Conservation (phyloP, 2,113 vertebrate species). For the Philantomba maxwellii region DNA sequence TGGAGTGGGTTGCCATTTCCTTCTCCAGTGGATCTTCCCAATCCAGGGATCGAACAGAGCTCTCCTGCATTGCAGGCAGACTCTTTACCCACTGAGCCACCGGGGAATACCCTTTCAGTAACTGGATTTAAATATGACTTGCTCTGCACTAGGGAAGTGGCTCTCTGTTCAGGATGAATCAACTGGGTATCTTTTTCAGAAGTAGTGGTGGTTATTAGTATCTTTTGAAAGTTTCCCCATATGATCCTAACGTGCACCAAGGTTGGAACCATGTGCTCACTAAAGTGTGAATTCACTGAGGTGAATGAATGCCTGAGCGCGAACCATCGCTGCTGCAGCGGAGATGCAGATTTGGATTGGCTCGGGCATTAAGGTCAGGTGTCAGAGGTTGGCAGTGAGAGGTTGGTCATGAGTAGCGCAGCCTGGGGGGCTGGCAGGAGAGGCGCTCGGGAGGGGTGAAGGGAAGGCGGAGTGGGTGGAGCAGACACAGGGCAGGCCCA, state of each 20-base stretch:
- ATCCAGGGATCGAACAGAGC: not conserved
- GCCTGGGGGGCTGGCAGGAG: not conserved
- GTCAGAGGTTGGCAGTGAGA: not conserved
- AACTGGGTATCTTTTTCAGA: not conserved
- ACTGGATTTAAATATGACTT: not conserved
- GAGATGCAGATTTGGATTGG: not conserved
- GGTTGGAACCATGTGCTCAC: not conserved
- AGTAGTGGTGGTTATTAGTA: not conserved
- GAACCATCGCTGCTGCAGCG: fast-evolving
- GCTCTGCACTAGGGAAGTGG: not conserved
- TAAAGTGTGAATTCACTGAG: not conserved
- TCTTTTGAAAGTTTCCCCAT: not conserved
- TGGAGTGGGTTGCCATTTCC: not conserved
- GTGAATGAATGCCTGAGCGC: not conserved
- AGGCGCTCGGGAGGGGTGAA: fast-evolving
- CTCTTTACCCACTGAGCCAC: not conserved
- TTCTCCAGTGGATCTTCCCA: not conserved
- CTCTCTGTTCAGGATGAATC: not conserved
- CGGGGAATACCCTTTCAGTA: not conserved
- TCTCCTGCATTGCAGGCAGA: not conserved
- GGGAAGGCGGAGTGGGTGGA: not conserved
- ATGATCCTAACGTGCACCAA: not conserved
- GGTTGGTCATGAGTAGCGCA: not conserved
- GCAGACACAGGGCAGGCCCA: not conserved
- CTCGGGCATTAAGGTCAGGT: not conserved